phyloP scores from a whole-genome alignment of 92 coral and sea anemone species.

The Palythoa heliodiscus region DNA sequence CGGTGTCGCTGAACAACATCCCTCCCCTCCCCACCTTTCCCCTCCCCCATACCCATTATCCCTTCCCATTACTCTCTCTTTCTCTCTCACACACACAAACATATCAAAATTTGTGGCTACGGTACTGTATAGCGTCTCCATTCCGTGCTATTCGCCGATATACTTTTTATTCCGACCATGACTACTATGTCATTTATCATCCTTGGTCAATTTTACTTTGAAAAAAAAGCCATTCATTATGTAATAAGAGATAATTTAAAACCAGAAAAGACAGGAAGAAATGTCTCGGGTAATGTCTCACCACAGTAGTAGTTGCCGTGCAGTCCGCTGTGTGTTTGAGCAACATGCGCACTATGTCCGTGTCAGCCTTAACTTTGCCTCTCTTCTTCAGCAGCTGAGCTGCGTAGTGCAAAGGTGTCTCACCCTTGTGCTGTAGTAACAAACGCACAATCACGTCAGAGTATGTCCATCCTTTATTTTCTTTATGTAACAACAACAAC shows the following conservation, averaged over 20 bases:
- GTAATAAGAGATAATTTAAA: too few species aligned
- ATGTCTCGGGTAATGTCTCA: neutral
- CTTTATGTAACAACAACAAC: too few species aligned
- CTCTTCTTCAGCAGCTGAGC: constrained; percentile 65
- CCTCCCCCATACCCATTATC: too few species aligned
- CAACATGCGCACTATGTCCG: constrained; percentile 68
- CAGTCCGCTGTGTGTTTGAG: constrained; percentile 86
- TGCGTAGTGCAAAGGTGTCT: constrained; percentile 87
- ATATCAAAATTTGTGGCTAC: too few species aligned
- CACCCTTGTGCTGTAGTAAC: constrained; percentile 76
- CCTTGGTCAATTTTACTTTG: neutral
- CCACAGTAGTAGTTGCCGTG: constrained; percentile 79
- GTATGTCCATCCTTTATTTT: neutral
- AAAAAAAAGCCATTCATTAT: neutral
- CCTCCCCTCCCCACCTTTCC: too few species aligned
- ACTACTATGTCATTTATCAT: too few species aligned
- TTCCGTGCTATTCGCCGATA: too few species aligned
- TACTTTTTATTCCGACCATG: too few species aligned
- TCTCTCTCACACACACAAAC: too few species aligned
- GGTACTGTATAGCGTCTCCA: too few species aligned
- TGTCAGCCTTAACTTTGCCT: constrained; percentile 66
- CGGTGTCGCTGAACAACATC: too few species aligned
- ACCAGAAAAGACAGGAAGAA: neutral
- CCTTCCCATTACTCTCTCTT: too few species aligned
- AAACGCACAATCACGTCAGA: neutral